Percentiles rank a stretch among this genome's conserved stretches.
Conservation (phyloP, 1,140 invertebrate species). For the Triops longicaudatus region DNA sequence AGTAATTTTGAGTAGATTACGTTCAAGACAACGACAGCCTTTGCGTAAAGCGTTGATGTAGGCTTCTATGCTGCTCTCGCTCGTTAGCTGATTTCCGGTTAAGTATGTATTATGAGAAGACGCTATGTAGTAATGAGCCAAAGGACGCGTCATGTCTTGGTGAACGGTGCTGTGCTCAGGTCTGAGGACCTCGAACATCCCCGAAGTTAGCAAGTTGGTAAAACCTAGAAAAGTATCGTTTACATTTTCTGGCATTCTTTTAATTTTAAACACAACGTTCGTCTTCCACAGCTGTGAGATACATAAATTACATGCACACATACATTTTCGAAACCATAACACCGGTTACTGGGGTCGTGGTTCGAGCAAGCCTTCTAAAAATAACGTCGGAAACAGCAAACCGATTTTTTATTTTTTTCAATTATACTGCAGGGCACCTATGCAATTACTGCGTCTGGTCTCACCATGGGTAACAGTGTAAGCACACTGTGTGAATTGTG, state of each 20-base stretch:
- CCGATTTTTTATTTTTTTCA: no score
- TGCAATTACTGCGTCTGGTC: no score
- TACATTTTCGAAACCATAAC: no score
- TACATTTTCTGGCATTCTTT: background rate
- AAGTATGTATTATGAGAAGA: constrained; percentile 58
- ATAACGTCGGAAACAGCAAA: no score
- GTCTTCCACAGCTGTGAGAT: no score
- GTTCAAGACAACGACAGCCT: constrained; percentile 46
- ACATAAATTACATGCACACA: no score
- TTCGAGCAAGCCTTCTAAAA: no score
- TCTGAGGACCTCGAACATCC: constrained; percentile 41
- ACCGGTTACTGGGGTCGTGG: no score
- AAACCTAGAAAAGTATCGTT: constrained; percentile 36
- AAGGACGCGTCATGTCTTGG: constrained; percentile 54
- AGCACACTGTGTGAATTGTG: no score
- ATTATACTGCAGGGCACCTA: no score
- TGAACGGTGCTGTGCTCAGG: constrained; percentile 39
- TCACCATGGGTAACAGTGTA: no score
- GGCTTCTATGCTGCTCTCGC: constrained; percentile 48
- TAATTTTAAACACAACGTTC: background rate
- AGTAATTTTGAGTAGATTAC: constrained; percentile 36
- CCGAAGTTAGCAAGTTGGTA: constrained; percentile 39
- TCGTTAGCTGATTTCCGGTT: constrained; percentile 48
- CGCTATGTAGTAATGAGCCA: constrained; percentile 55
- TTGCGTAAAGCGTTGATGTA: constrained; percentile 44